A percentile compares a stretch with the other conserved stretches of the same genome.
Evolutionary conservation across 2,888 invertebrate species (phyloP).

Genomic region (Pollenia angustigena): DNA sequence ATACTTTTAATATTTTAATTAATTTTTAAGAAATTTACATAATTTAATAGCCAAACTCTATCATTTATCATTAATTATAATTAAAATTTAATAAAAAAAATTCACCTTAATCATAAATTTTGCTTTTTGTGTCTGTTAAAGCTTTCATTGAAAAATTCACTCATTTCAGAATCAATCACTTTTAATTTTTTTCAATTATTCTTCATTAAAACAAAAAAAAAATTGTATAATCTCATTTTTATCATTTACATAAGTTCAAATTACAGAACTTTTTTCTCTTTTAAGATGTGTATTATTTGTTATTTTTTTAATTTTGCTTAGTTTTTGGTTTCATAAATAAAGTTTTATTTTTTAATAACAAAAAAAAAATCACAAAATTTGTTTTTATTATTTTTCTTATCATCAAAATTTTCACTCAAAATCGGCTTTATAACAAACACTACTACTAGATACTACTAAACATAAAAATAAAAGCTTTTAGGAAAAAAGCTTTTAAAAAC

Average conservation of each 20-base stretch:
- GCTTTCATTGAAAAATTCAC: constrained; percentile 69
- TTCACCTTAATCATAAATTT: constrained; percentile 76
- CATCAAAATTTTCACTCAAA: constrained; percentile 54
- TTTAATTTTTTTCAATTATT: constrained; percentile 39
- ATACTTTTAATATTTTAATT: constrained; percentile 34
- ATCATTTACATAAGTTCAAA: constrained; percentile 51
- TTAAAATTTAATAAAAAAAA: not conserved
- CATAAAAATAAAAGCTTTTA: constrained; percentile 57
- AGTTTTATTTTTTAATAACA: constrained; percentile 76
- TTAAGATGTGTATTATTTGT: constrained; percentile 56
- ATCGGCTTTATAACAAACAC: constrained; percentile 43
- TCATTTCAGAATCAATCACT: constrained; percentile 63
- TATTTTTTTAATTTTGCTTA: constrained; percentile 58
- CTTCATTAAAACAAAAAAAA: constrained; percentile 22
- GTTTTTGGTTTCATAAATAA: constrained; percentile 68
- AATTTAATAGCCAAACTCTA: constrained; percentile 39
- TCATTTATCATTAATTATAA: constrained; percentile 33
- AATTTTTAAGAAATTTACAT: constrained; percentile 16
- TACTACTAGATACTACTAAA: constrained; percentile 25
- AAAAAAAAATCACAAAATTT: constrained; percentile 75
- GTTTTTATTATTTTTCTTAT: constrained; percentile 74
- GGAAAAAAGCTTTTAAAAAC: constrained; percentile 61
- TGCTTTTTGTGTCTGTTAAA: constrained; percentile 79
- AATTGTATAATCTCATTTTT: constrained; percentile 77
- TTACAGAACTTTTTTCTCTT: constrained; percentile 48